phyloP scores from a whole-genome alignment of 2,113 vertebrate species.

The Canis aureus region DNA sequence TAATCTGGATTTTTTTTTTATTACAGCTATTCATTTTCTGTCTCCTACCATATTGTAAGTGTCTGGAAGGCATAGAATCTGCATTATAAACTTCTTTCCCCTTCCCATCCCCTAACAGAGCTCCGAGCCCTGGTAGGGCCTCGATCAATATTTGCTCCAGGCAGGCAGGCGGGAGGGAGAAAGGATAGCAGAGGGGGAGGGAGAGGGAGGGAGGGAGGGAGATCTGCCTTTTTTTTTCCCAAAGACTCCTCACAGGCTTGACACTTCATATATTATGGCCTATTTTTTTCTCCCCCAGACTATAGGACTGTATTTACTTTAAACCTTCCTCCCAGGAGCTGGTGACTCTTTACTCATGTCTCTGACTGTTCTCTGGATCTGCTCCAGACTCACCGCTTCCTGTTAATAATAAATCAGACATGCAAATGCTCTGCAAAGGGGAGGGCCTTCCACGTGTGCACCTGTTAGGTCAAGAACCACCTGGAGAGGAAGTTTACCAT shows the following conservation, averaged over 20 bases:
- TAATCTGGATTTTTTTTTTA: constrained; percentile 66
- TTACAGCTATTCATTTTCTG: constrained; percentile 27
- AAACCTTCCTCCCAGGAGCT: constrained; percentile 62
- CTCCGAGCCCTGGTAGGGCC: not conserved
- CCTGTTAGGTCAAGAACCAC: constrained; percentile 76
- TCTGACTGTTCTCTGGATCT: constrained; percentile 49
- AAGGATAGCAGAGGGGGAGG: accelerated
- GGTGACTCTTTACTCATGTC: constrained; percentile 34
- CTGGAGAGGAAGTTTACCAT: constrained; percentile 67
- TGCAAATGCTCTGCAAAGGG: not conserved
- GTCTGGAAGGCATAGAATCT: not conserved
- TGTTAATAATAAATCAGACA: constrained; percentile 70
- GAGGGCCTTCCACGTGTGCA: not conserved
- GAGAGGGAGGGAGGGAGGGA: not conserved
- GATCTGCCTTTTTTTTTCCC: not conserved
- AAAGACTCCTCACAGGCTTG: not conserved
- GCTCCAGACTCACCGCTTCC: constrained; percentile 42
- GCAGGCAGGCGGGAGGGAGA: not conserved
- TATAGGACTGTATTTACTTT: constrained; percentile 41
- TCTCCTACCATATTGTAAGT: constrained; percentile 18
- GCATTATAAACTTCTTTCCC: not conserved
- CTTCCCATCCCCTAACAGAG: not conserved
- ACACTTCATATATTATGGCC: not conserved
- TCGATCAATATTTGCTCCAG: not conserved
- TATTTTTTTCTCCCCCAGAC: not conserved